phyloP scores from a whole-genome alignment of 2,113 vertebrate species.

The Danionella cerebrum region DNA sequence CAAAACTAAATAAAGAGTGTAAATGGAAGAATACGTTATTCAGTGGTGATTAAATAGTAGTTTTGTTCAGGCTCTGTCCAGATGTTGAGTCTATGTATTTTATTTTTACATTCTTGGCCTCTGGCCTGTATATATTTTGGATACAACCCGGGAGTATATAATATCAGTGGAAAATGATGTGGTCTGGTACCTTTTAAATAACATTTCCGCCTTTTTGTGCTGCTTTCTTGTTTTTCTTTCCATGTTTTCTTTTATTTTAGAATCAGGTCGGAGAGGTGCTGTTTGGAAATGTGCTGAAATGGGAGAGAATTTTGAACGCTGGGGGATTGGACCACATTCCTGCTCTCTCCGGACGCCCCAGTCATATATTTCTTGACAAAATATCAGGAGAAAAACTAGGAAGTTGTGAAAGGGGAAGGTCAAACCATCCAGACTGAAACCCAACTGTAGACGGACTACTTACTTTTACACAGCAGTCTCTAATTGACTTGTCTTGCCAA shows the following conservation, averaged over 20 bases:
- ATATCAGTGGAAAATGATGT: conserved; percentile 99
- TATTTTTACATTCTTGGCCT: conserved; percentile 94
- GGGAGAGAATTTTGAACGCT: conserved; percentile 51
- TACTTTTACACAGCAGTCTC: conserved; percentile 10
- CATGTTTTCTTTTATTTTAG: conserved; percentile 98
- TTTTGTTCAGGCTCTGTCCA: conserved; percentile 98
- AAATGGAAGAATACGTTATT: conserved; percentile 87
- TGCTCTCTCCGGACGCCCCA: conserved; percentile 8
- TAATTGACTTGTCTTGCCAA: conserved; percentile 9
- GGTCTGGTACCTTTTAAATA: conserved; percentile 99
- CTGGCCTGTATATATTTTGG: conserved; percentile 98
- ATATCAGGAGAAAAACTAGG: conserved; percentile 48
- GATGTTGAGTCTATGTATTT: conserved; percentile 96
- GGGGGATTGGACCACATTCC: conserved; percentile 48
- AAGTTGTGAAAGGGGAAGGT: conserved; percentile 53
- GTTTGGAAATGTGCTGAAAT: conserved; percentile 69
- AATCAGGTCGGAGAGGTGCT: conserved; percentile 63
- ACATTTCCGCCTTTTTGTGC: conserved; percentile 99
- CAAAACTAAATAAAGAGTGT: conserved; percentile 62
- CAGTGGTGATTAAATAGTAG: conserved; percentile 95
- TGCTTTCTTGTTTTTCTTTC: conserved; percentile 99
- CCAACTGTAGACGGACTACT: conserved; percentile 33
- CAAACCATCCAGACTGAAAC: conserved; percentile 42
- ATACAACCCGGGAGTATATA: conserved; percentile 97
- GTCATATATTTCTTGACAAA: conserved; percentile 39